Base-by-base conservation (phyloP, 2,888 invertebrate genomes). In the Blastobasis adustella region DNA sequence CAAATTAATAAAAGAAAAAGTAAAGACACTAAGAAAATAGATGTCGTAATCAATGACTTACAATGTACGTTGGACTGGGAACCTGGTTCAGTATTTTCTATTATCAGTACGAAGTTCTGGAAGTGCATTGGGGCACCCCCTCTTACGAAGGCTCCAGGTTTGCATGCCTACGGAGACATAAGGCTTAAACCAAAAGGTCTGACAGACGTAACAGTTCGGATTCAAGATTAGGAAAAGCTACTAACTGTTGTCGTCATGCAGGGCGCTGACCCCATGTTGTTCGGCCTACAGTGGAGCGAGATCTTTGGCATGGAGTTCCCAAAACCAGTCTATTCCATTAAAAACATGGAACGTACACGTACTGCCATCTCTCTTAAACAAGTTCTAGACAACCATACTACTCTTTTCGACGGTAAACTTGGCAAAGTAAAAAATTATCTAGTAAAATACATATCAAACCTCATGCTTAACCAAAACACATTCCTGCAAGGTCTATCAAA, bases 211-310 rank as follows among this genome's bases (percentile, higher is more conserved):
- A 51, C 46, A n/a, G 53, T 54, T 4, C 46, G 47, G 40, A 10
- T 56, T 10, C 41, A 52, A 40, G 47, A 44, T 0, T 43, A 38
- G 40, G 43, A 44, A 41, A 52, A 45, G 41, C 48, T 52, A 5
- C 42, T 56, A 41, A 49, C 54, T 6, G 23, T 23, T 23, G 23
- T 54, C 3, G 54, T 56, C n/a, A 52, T 52, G 48, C 42, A 52
- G 7, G n/a, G 48, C 6, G 46, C 50, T 8, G 37, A 55, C 6
- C 54, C 54, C 5, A 54, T 56, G 50, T 42, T 54, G 1, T 56
- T 56, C 47, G 56, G 56, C 1, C 43, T 56, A 38, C 52, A 52
- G 6, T 56, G 49, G 50, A 54, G 49, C 36, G 50, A 56, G 44
- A 44, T 23, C 8, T 53, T 51, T 41, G 44, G 36, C 10, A 51